phyloP scores from a whole-genome alignment of 2,888 invertebrate species.

The Cryptocheilus praepositus region DNA sequence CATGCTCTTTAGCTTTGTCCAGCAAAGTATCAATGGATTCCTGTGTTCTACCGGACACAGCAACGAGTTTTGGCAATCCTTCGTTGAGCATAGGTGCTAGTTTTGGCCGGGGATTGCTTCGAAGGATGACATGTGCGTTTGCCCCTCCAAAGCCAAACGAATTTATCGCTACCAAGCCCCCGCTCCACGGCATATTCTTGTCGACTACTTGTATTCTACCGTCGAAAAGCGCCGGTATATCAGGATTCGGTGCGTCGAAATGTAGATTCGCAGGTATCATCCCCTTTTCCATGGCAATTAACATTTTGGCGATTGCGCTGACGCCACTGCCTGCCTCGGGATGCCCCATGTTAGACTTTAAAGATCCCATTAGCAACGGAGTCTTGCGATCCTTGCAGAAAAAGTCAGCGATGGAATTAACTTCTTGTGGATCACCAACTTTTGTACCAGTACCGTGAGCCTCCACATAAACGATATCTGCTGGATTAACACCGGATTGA shows the following conservation, averaged over 20 bases:
- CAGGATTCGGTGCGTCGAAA: constrained; percentile 88
- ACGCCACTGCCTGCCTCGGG: constrained; percentile 95
- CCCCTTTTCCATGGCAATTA: constrained; percentile 95
- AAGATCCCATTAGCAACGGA: constrained; percentile 94
- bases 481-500: constrained; percentile 88
- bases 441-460: constrained; percentile 99
- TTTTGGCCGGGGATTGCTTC: constrained; percentile 85
- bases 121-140: constrained; percentile 92
- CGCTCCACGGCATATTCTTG: constrained; percentile 88
- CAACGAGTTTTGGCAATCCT: constrained; percentile 81
- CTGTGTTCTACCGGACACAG: constrained; percentile 91
- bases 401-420: constrained; percentile 93
- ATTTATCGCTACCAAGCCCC: constrained; percentile 94
- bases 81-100: constrained; percentile 76
- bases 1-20: constrained; percentile 78
- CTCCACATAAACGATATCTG: constrained; percentile 92
- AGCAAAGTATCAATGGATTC: constrained; percentile 84
- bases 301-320: constrained; percentile 91
- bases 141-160: constrained; percentile 99
- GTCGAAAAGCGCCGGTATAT: constrained; percentile 93
- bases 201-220: constrained; percentile 94
- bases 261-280: constrained; percentile 95
- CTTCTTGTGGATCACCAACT: constrained; percentile 98
- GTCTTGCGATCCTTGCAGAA: constrained; percentile 88
- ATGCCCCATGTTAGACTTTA: constrained; percentile 99